Evolutionary conservation across 1,140 invertebrate species (phyloP).

Genomic region (Drosophila setifemur): DNA sequence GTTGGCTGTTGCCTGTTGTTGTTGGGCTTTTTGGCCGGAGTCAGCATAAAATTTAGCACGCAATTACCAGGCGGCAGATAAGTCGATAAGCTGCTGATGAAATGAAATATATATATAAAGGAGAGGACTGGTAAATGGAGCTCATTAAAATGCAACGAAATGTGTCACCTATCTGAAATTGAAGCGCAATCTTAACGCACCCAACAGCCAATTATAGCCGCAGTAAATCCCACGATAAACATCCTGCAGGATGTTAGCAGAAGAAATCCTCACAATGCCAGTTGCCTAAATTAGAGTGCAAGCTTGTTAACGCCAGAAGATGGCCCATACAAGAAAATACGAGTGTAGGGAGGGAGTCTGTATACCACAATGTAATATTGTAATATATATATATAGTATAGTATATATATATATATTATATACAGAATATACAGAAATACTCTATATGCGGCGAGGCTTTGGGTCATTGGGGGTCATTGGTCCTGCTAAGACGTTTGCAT

Average conservation of each 20-base stretch:
- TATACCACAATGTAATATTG: too few species aligned
- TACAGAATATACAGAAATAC: slow-evolving; percentile 5
- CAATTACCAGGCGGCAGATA: slow-evolving; percentile 67
- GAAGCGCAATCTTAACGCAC: slow-evolving; percentile 68
- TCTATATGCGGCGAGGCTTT: slow-evolving; percentile 27
- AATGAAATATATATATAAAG: too few species aligned
- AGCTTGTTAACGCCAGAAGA: slow-evolving; percentile 69
- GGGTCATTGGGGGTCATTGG: slow-evolving; percentile 55
- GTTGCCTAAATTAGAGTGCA: slow-evolving; percentile 70
- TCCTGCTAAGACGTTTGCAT: slow-evolving; percentile 55
- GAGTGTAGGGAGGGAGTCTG: too few species aligned
- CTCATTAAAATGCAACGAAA: slow-evolving; percentile 81
- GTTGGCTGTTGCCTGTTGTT: neutral
- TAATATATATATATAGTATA: too few species aligned
- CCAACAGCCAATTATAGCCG: slow-evolving; percentile 64
- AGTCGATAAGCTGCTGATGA: slow-evolving; percentile 43
- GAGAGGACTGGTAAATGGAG: slow-evolving; percentile 61
- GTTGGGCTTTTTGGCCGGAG: slow-evolving; percentile 41
- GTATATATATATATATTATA: neutral
- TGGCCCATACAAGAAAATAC: slow-evolving; percentile 46
- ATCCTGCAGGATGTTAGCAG: slow-evolving; percentile 27
- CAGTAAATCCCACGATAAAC: slow-evolving; percentile 65
- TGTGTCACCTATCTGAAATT: slow-evolving; percentile 81
- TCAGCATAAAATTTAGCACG: slow-evolving; percentile 74
- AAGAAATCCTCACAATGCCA: slow-evolving; percentile 34